phyloP scores from a whole-genome alignment of 2,113 vertebrate species.

The Myocastor coypus region DNA sequence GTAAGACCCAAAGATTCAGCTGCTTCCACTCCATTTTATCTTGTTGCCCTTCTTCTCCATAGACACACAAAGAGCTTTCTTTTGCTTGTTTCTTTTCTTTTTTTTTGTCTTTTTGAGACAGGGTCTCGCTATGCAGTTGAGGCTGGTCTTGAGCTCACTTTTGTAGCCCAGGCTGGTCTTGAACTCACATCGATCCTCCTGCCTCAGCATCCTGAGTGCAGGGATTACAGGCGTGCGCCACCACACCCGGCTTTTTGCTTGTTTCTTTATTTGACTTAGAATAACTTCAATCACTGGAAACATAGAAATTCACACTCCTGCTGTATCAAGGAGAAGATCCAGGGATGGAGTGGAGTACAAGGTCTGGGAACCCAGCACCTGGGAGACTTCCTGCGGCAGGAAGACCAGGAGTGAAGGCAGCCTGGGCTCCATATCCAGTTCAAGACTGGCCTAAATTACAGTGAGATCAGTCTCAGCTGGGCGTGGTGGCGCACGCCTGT shows the following conservation, averaged over 20 bases:
- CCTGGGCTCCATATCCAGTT: background rate
- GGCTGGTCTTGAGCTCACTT: too few species aligned
- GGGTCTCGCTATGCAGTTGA: too few species aligned
- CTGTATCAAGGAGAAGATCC: background rate
- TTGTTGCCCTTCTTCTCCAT: background rate
- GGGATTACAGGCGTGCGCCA: too few species aligned
- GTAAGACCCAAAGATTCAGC: background rate
- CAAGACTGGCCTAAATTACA: background rate
- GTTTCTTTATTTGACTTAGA: background rate
- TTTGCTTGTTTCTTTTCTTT: too few species aligned
- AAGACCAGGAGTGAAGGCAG: background rate
- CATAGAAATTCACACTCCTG: background rate
- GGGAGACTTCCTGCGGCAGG: background rate
- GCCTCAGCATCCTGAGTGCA: too few species aligned
- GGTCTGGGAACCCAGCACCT: background rate
- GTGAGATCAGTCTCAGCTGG: background rate
- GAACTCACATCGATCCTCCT: too few species aligned
- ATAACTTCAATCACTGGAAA: slow-evolving; percentile 20
- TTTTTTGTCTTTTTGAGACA: too few species aligned
- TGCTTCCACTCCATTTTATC: background rate
- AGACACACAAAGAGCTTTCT: background rate
- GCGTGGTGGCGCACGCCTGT: too few species aligned
- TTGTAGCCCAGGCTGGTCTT: too few species aligned
- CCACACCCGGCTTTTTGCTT: too few species aligned
- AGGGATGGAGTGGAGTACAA: background rate